A percentile compares a stretch with the other conserved stretches of the same genome.
Conservation (phyloP, 1,140 invertebrate species). For the Triops longicaudatus region DNA sequence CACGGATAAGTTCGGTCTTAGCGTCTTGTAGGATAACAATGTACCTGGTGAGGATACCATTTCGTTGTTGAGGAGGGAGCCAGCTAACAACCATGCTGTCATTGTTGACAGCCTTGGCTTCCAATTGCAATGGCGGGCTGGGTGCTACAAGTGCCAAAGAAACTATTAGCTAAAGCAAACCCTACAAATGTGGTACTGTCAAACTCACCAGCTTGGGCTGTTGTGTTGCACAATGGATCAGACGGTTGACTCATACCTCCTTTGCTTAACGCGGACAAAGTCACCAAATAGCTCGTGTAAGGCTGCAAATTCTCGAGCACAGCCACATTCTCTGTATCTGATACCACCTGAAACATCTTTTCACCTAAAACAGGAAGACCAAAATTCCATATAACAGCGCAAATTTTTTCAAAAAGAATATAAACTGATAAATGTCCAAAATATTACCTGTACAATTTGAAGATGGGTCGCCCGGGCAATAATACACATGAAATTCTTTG, state of each 20-base stretch:
- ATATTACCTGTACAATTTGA: neutral
- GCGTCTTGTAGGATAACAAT: conserved; percentile 42
- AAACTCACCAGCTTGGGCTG: conserved; percentile 56
- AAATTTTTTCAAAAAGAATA: neutral
- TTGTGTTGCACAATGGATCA: conserved; percentile 47
- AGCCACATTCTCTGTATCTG: conserved; percentile 25
- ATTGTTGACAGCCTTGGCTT: conserved; percentile 54
- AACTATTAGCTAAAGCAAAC: conserved; percentile 20
- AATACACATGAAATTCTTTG: neutral
- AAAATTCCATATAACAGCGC: neutral
- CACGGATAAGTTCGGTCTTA: neutral
- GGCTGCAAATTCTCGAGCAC: conserved; percentile 50
- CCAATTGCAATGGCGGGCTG: conserved; percentile 39
- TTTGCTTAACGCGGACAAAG: conserved; percentile 59
- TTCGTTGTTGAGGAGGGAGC: conserved; percentile 55
- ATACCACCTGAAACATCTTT: neutral
- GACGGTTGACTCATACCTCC: conserved; percentile 58
- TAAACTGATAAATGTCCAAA: neutral
- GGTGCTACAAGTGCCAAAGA: conserved; percentile 41
- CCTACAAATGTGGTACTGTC: neutral
- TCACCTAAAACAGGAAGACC: neutral
- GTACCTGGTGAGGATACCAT: conserved; percentile 65
- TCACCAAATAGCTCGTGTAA: conserved; percentile 67
- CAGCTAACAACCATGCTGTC: conserved; percentile 57
- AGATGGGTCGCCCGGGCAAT: neutral